These are phyloP conservation scores for Elaphurus davidianus DNA, from an alignment of 2,113 vertebrate species.

Conservation along the genomic window DNA sequence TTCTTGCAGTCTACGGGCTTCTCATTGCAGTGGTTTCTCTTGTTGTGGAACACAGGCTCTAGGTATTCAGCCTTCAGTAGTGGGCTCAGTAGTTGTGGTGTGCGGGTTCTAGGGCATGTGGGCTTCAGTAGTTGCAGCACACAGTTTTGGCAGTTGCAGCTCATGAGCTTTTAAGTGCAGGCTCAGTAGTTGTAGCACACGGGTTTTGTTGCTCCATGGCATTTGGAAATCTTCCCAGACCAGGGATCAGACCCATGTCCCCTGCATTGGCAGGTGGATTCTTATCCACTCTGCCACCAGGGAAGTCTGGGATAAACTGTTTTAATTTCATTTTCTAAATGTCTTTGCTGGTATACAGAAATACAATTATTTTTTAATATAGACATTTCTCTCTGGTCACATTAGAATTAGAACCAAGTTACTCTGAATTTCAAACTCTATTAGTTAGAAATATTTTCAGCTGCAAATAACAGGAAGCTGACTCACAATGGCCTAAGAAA, in stretches of 20 bases:
- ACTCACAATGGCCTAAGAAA: background rate
- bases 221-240: background rate
- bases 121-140: background rate
- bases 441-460: background rate
- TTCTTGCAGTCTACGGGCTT: background rate
- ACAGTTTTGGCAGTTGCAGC: background rate
- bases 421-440: background rate
- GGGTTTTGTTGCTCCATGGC: background rate
- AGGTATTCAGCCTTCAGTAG: background rate
- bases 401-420: background rate
- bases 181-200: background rate
- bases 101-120: background rate
- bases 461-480: background rate
- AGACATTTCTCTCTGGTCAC: background rate
- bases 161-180: background rate
- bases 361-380: background rate
- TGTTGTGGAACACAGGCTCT: background rate
- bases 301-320: background rate
- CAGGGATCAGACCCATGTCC: background rate
- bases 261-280: background rate
- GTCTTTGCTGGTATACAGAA: background rate
- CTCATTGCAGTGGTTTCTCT: background rate
- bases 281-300: background rate
- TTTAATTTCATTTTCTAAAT: conserved; percentile 28
- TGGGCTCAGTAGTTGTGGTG: background rate